These are phyloP conservation scores for Epirrita christyi DNA, from an alignment of 2,888 invertebrate species.

Conservation along the genomic window DNA sequence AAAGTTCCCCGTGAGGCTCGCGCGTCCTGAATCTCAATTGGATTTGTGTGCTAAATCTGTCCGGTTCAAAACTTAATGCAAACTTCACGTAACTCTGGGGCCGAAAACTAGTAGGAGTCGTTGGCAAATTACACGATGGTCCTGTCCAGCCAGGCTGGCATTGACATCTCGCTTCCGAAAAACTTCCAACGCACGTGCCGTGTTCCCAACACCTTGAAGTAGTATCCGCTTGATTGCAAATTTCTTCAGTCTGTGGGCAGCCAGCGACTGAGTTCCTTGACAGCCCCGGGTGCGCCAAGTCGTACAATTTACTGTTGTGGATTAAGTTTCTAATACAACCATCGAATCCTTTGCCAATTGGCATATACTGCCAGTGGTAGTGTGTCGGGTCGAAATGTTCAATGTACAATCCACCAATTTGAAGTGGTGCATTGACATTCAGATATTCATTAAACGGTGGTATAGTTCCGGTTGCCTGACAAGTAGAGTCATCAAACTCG, in stretches of 20 bases:
- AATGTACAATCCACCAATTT: conserved; percentile 96
- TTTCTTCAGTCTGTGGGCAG: conserved; percentile 96
- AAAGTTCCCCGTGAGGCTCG: conserved; percentile 96
- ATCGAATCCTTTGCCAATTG: conserved; percentile 95
- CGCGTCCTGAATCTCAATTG: conserved; percentile 97
- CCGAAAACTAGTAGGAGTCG: conserved; percentile 96
- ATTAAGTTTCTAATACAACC: conserved; percentile 98
- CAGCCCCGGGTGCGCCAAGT: conserved; percentile 96
- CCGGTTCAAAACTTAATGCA: conserved; percentile 96
- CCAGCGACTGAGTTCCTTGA: conserved; percentile 94
- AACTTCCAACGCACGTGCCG: conserved; percentile 96
- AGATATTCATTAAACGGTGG: conserved; percentile 98
- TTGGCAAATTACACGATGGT: conserved; percentile 92
- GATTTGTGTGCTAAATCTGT: conserved; percentile 95
- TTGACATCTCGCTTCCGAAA: conserved; percentile 95
- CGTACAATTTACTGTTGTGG: conserved; percentile 98
- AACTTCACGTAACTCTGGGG: conserved; percentile 98
- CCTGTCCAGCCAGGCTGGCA: conserved; percentile 98
- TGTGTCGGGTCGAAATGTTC: conserved; percentile 95
- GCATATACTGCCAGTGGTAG: conserved; percentile 96
- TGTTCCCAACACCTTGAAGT: conserved; percentile 96
- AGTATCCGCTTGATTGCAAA: conserved; percentile 94
- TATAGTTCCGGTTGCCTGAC: conserved; percentile 95
- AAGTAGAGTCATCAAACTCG: conserved; percentile 94
- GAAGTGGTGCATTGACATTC: conserved; percentile 97